Conservation (phyloP, 2,797 vertebrate species). For the Acanthornis magna region DNA sequence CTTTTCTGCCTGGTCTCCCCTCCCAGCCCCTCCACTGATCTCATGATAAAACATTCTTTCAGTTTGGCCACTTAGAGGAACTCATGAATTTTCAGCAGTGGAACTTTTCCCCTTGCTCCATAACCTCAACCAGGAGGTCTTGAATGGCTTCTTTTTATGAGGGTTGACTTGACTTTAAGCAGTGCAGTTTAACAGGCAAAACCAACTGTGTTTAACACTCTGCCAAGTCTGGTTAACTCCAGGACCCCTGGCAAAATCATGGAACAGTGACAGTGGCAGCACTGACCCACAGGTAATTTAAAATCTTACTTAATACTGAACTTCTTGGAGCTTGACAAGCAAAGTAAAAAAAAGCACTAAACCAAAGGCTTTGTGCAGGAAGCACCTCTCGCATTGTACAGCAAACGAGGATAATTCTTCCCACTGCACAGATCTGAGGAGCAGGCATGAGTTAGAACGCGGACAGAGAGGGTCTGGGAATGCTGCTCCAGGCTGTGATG, state of each 20-base stretch:
- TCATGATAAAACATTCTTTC: constrained; percentile 11
- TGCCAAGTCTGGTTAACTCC: background rate
- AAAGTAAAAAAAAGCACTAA: background rate
- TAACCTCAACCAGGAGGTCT: background rate
- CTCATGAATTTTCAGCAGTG: constrained; percentile 16
- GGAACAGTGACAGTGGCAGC: background rate
- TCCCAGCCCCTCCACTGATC: background rate
- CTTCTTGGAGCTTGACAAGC: background rate
- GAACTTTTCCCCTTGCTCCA: background rate
- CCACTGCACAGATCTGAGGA: background rate
- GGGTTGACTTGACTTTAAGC: background rate
- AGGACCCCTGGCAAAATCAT: background rate
- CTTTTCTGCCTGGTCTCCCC: background rate
- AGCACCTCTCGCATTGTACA: background rate
- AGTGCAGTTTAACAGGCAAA: background rate
- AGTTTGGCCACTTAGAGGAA: background rate
- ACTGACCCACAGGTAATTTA: background rate
- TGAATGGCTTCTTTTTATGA: background rate
- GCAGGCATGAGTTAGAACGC: background rate
- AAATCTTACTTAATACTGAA: background rate
- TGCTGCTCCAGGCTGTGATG: background rate
- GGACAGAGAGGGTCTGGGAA: background rate
- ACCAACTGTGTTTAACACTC: background rate
- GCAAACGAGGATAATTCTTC: background rate
- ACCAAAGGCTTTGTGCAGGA: background rate